Evolutionary conservation across 2,113 vertebrate genomes (phyloP).

Genomic region (Datnioides undecimradiatus): DNA sequence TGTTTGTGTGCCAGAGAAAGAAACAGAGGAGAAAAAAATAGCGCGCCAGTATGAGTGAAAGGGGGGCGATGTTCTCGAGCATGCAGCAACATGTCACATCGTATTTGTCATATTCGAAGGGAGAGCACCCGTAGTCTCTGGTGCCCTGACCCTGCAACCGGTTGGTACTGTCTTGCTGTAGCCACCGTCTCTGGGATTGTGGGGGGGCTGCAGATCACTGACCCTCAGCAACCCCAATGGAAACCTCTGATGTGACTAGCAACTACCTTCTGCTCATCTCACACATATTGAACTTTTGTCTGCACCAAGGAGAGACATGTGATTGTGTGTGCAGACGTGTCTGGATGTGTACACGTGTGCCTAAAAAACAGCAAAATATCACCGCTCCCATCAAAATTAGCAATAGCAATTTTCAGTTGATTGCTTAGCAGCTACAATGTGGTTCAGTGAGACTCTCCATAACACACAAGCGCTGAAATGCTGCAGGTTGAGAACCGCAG

Average conservation of each 20-base stretch:
- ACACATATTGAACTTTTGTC: slow-evolving; percentile 25
- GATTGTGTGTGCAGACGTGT: background rate
- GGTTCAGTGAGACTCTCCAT: background rate
- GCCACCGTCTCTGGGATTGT: slow-evolving; percentile 39
- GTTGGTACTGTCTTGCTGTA: slow-evolving; percentile 35
- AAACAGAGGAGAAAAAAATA: slow-evolving; percentile 7
- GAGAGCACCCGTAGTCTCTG: slow-evolving; percentile 49
- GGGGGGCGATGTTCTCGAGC: slow-evolving; percentile 53
- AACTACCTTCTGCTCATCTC: slow-evolving; percentile 12
- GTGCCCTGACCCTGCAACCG: slow-evolving; percentile 65
- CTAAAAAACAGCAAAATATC: slow-evolving; percentile 13
- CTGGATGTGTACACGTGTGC: slow-evolving; percentile 8
- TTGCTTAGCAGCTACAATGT: slow-evolving; percentile 34
- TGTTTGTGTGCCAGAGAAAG: slow-evolving; percentile 22
- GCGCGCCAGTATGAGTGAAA: slow-evolving; percentile 37
- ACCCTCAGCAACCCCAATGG: slow-evolving; percentile 29
- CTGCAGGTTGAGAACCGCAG: slow-evolving; percentile 26
- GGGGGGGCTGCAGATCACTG: slow-evolving; percentile 39
- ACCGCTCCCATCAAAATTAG: slow-evolving; percentile 15
- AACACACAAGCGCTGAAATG: slow-evolving; percentile 25
- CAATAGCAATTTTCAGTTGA: slow-evolving; percentile 45
- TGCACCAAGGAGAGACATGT: background rate
- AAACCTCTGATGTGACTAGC: slow-evolving; percentile 18
- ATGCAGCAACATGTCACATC: slow-evolving; percentile 68
- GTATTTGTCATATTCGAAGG: slow-evolving; percentile 73